Percentiles rank a stretch among this genome's conserved stretches.
These are phyloP conservation scores for Lordiphosa stackelbergi DNA, from an alignment of 1,140 invertebrate species.

Conservation along the genomic window DNA sequence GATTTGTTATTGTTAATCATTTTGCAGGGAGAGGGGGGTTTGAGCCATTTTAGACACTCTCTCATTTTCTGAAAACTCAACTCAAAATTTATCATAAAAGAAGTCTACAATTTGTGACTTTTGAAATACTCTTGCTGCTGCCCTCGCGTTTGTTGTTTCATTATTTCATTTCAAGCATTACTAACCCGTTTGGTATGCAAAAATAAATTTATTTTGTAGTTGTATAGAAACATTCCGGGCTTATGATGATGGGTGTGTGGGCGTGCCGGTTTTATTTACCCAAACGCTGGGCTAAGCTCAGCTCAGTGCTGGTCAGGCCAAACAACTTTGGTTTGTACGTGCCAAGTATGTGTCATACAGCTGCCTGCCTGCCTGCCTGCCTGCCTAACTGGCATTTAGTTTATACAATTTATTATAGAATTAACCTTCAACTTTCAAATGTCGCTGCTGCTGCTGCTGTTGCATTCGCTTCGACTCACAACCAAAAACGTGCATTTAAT, in stretches of 20 bases:
- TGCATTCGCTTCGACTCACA: conserved; percentile 16
- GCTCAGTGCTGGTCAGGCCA: no score
- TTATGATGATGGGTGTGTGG: conserved; percentile 11
- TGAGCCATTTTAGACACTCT: no score
- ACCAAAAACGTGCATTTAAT: conserved; percentile 54
- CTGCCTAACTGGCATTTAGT: conserved; percentile 24
- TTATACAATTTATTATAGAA: conserved; percentile 56
- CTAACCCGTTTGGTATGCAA: conserved; percentile 56
- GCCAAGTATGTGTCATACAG: conserved; percentile 62
- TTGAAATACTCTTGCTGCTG: no score
- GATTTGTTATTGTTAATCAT: no score
- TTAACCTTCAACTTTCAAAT: conserved; percentile 70
- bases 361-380: conserved; percentile 25
- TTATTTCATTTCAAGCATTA: conserved; percentile 35
- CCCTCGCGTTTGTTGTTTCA: conserved; percentile 21
- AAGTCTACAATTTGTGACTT: no score
- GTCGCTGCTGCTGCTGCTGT: conserved; percentile 26
- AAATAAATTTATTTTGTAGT: conserved; percentile 42
- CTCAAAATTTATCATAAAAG: no score
- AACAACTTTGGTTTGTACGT: conserved; percentile 33
- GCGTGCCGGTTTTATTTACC: conserved; percentile 41
- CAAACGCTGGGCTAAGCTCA: neutral
- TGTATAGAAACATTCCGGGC: conserved; percentile 2
- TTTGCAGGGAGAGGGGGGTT: no score
- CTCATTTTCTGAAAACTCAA: no score